Percentiles rank a stretch among this genome's conserved stretches.
Conservation (phyloP, 2,113 vertebrate genomes). For the Naja naja region DNA sequence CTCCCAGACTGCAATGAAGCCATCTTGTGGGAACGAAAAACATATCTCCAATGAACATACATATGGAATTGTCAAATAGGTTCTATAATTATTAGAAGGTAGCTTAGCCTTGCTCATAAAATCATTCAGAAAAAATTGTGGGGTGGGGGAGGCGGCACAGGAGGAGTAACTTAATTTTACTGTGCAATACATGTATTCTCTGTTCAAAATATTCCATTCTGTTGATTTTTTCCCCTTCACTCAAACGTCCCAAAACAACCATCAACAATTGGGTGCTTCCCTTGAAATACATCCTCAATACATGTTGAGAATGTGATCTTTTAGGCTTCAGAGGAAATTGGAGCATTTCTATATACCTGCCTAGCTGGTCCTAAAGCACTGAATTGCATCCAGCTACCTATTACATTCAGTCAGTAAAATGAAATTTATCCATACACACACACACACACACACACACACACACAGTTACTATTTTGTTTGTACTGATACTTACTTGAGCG, state of each 20-base stretch:
- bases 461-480: slow-evolving; percentile 2
- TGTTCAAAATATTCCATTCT: slow-evolving; percentile 1
- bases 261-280: neutral
- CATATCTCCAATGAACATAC: neutral
- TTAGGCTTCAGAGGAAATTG: slow-evolving; percentile 26
- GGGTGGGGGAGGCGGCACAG: neutral
- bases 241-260: neutral
- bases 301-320: slow-evolving; percentile 33
- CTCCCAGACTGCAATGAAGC: neutral
- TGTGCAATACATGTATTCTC: neutral
- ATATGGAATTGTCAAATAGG: neutral
- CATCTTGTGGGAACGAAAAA: neutral
- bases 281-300: neutral
- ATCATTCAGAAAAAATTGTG: neutral
- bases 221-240: neutral
- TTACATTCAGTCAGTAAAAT: slow-evolving; percentile 44
- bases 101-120: neutral
- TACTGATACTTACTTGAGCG: slow-evolving; percentile 12
- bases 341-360: slow-evolving; percentile 15
- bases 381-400: slow-evolving; percentile 45
- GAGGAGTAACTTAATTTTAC: neutral
- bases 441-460: neutral
- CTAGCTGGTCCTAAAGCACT: slow-evolving; percentile 27
- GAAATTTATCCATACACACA: slow-evolving; percentile 9
- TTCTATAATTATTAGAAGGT: neutral